Evolutionary conservation across 2,113 vertebrate genomes (phyloP).

Genomic region (Ammodytes marinus): DNA sequence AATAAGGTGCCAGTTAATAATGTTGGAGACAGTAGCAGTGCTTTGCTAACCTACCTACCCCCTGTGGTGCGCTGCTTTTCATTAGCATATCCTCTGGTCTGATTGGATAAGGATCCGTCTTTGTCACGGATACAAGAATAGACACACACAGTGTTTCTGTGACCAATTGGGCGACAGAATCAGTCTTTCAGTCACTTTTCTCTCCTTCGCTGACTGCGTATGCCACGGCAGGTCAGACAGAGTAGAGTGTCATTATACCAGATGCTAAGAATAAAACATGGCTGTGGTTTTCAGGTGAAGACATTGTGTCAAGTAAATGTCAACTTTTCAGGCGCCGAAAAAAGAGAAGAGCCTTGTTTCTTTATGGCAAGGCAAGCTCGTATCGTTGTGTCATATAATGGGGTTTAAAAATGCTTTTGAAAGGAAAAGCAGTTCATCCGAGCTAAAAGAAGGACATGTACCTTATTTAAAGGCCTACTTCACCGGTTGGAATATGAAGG

Average conservation of each 20-base stretch:
- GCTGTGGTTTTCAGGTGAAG: not conserved
- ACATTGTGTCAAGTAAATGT: constrained; percentile 18
- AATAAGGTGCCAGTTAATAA: constrained; percentile 43
- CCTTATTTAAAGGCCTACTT: too few relatives aligned
- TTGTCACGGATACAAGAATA: constrained; percentile 16
- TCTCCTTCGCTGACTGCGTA: not conserved
- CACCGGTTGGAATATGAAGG: too few relatives aligned
- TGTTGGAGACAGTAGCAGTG: constrained; percentile 17
- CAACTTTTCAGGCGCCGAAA: constrained; percentile 8
- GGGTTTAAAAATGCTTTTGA: not conserved
- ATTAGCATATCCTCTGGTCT: constrained; percentile 16
- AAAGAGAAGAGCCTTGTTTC: not conserved
- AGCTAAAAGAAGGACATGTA: not conserved
- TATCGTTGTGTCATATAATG: not conserved
- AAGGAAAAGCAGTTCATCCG: not conserved
- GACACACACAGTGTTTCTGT: constrained; percentile 2
- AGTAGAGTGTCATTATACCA: not conserved
- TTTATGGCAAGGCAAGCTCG: not conserved
- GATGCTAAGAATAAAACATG: constrained; percentile 14
- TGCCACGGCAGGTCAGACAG: not conserved
- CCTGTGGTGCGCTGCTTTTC: constrained; percentile 29
- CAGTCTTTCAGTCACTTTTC: not conserved
- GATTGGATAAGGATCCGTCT: constrained; percentile 32
- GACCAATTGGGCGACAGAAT: constrained; percentile 1
- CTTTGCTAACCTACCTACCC: constrained; percentile 22